Base-by-base conservation (phyloP, 2,888 invertebrate genomes). In the Rosalia funebris region DNA sequence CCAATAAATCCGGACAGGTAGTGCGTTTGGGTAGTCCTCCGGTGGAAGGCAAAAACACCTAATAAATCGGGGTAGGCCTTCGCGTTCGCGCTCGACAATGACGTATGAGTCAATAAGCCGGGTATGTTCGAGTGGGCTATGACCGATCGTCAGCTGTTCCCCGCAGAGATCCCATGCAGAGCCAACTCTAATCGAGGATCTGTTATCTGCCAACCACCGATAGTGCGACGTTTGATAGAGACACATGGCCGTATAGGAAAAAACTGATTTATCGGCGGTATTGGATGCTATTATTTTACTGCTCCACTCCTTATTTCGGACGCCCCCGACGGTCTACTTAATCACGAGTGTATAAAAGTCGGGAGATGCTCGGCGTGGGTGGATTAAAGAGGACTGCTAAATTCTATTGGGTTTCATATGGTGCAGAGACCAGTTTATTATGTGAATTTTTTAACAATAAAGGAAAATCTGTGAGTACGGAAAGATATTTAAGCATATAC, bases 61-160 rank as follows among this genome's bases (percentile, higher is more conserved):
- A 50, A 50, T 50, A 50, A 50, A 50, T 50, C 50, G 50, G 50
- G 39, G 39, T 50, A 39, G 50, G 37, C 39, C 50, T 50, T 31
- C 17, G 12, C 19, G 37, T 50, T 37, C 48, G 48, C 37, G 48
- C 20, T 39, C 39, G 77, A 78, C 79, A 79, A 77, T 77, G 79
- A 79, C 77, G 75, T 78, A 79, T 79, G 78, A 75, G 78, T 77
- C 79, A 78, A 79, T 79, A 78, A 77, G 77, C 71, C 72, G 75
- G 76, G 75, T 71, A 74, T 74, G 75, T 77, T 78, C 79, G 78
- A 79, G 79, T 79, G 79, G 79, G 78, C 77, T 76, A 78, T 79
- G 79, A 79, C 76, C 78, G 79, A 79, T 79, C 78, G 79, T 79
- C 79, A 79, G 79, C 79, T 78, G 79, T 77, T 75, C 69, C 76